phyloP scores from a whole-genome alignment of 2,888 invertebrate genomes.

The Tryphoninae sp. region DNA sequence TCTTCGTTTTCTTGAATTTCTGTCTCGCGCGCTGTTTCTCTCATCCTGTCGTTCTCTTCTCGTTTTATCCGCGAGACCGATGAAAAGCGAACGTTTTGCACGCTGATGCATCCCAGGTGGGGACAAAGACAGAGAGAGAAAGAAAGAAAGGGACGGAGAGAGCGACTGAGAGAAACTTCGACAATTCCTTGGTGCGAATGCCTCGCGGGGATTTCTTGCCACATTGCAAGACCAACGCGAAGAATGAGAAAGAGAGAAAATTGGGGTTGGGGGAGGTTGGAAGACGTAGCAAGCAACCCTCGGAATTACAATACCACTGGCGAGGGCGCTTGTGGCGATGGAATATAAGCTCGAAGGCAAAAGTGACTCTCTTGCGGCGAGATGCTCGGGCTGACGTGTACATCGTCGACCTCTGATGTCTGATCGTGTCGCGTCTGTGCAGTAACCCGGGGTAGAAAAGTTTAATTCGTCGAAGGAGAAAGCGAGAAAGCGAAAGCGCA shows the following conservation, averaged over 20 bases:
- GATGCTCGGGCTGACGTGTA: conserved; percentile 8
- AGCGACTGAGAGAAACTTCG: conserved; percentile 67
- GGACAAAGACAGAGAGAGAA: conserved; percentile 25
- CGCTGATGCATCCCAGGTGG: conserved; percentile 63
- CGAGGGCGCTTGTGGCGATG: conserved; percentile 41
- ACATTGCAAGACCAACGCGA: conserved; percentile 23
- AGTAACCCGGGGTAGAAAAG: conserved; percentile 53
- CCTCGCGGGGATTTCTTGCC: conserved; percentile 34
- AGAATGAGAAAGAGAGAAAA: neutral
- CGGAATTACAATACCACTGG: conserved; percentile 62
- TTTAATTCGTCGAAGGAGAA: conserved; percentile 44
- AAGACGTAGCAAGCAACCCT: conserved; percentile 8
- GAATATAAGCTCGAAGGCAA: conserved; percentile 22
- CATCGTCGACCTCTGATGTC: conserved; percentile 3
- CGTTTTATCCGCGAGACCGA: conserved; percentile 24
- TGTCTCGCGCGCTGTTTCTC: neutral
- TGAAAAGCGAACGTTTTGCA: conserved; percentile 39
- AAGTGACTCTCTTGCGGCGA: conserved; percentile 30
- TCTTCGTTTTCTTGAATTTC: conserved; percentile 12
- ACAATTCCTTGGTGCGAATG: conserved; percentile 65
- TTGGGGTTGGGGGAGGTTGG: neutral
- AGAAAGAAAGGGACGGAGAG: neutral
- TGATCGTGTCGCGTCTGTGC: conserved; percentile 19
- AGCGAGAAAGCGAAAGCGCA: conserved; percentile 12
- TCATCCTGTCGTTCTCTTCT: neutral